Conservation (phyloP, 2,113 vertebrate species). For the Cricetomys ansorgei region DNA sequence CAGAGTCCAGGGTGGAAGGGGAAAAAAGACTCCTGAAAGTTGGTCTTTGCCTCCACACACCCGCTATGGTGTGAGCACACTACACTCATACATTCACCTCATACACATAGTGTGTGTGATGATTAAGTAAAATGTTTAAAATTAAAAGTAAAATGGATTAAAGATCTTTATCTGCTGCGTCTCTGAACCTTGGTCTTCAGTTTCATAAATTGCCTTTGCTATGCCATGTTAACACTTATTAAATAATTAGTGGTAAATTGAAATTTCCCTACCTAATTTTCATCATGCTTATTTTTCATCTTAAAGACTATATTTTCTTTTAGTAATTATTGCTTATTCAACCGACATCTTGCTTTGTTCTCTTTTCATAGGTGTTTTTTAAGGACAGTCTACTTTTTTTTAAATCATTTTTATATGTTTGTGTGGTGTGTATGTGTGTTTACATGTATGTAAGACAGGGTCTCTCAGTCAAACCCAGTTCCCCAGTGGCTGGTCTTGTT, state of each 20-base stretch:
- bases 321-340: slow-evolving; percentile 16
- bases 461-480: neutral
- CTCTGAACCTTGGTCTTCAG: neutral
- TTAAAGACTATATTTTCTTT: slow-evolving; percentile 19
- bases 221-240: neutral
- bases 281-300: neutral
- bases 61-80: neutral
- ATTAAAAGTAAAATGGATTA: neutral
- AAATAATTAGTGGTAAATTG: neutral
- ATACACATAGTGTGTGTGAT: too few species aligned
- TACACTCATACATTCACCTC: neutral
- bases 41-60: neutral
- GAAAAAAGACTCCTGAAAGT: neutral
- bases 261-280: neutral
- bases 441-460: neutral
- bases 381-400: neutral
- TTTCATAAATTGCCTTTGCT: slow-evolving; percentile 2
- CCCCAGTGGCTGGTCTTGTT: neutral
- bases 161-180: neutral
- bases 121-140: neutral
- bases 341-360: neutral
- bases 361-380: neutral
- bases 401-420: neutral
- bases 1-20: neutral
- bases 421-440: neutral